Percentiles rank a stretch among this genome's conserved stretches.
Evolutionary conservation across 1,140 invertebrate species (phyloP).

Genomic region (Meteorus sp.): DNA sequence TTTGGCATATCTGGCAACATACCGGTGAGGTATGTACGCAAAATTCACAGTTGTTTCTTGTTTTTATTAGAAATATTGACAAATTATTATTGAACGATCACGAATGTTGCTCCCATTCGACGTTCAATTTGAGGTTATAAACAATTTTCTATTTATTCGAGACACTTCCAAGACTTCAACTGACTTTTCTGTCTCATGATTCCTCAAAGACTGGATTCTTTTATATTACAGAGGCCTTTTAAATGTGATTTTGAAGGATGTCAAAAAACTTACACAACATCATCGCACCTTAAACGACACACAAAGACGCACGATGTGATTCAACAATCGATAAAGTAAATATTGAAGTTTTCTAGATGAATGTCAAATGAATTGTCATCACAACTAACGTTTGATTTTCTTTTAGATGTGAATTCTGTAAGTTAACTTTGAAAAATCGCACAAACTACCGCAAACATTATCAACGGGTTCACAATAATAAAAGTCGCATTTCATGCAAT

Average conservation of each 20-base stretch:
- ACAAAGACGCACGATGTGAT: neutral
- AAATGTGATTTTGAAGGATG: constrained; percentile 40
- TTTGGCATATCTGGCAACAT: constrained; percentile 39
- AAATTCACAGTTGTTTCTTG: neutral
- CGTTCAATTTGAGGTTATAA: no score
- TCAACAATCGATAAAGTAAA: neutral
- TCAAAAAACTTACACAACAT: constrained; percentile 45
- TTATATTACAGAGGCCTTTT: constrained; percentile 38
- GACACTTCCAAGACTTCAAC: neutral
- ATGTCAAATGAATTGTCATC: neutral
- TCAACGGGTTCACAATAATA: constrained; percentile 29
- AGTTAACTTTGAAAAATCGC: constrained; percentile 29
- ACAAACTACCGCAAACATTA: constrained; percentile 41
- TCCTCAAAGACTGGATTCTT: constrained; percentile 11
- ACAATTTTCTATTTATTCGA: neutral
- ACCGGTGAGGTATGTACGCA: constrained; percentile 41
- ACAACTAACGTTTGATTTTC: neutral
- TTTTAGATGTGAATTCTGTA: constrained; percentile 36
- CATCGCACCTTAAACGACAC: constrained; percentile 44
- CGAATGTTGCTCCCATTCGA: no score
- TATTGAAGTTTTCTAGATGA: neutral
- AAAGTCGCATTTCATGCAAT: constrained; percentile 33
- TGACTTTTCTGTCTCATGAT: constrained; percentile 11
- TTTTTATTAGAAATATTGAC: no score
- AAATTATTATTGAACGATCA: no score